Evolutionary conservation across 2,797 vertebrate genomes (phyloP).

Genomic region (Cossypha dichroa): DNA sequence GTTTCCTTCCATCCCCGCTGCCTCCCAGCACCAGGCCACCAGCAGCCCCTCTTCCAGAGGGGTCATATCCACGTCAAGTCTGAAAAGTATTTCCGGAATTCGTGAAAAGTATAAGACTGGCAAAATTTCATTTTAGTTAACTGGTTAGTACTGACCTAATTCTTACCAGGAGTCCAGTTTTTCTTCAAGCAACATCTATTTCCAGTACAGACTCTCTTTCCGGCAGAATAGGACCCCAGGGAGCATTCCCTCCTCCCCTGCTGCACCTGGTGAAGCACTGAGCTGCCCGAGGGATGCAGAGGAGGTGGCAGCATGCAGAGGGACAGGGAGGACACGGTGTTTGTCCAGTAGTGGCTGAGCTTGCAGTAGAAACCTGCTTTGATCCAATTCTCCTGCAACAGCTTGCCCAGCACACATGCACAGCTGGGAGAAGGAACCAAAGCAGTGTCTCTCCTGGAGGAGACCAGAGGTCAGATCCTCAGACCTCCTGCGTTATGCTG

Average conservation of each 20-base stretch:
- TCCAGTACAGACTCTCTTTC: neutral
- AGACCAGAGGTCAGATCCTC: neutral
- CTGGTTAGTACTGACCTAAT: neutral
- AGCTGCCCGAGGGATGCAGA: neutral
- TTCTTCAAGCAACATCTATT: neutral
- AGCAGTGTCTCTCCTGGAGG: neutral
- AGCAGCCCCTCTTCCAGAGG: neutral
- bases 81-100: slow-evolving; percentile 3
- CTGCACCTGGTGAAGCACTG: fast-evolving
- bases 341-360: neutral
- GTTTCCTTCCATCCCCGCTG: fast-evolving
- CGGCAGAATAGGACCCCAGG: fast-evolving
- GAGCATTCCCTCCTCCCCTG: neutral
- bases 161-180: neutral
- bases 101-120: slow-evolving; percentile 22
- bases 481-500: neutral
- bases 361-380: neutral
- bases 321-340: fast-evolving
- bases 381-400: neutral
- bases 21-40: neutral
- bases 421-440: neutral
- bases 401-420: neutral
- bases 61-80: neutral
- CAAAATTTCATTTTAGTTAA: slow-evolving; percentile 28
- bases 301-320: neutral